These are phyloP conservation scores for Sisyra nigra DNA, from an alignment of 2,888 invertebrate species.

Conservation along the genomic window DNA sequence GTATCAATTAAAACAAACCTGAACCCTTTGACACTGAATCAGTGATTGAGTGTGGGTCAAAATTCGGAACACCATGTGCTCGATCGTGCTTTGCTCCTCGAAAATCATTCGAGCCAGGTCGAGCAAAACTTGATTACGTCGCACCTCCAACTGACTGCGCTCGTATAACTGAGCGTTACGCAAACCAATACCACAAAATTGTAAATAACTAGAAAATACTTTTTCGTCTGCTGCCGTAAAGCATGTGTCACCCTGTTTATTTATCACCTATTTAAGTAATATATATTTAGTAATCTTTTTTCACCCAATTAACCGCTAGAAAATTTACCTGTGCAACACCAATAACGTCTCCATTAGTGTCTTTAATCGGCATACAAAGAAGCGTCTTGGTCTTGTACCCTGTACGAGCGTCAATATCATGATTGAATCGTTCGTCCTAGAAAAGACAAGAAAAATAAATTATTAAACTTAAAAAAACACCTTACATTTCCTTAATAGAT, in stretches of 20 bases:
- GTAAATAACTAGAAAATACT: slow-evolving; percentile 82
- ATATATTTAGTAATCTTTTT: slow-evolving; percentile 9
- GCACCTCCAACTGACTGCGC: slow-evolving; percentile 86
- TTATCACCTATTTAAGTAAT: slow-evolving; percentile 50
- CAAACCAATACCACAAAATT: slow-evolving; percentile 91
- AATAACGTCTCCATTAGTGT: slow-evolving; percentile 85
- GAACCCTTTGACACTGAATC: slow-evolving; percentile 87
- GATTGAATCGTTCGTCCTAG: slow-evolving; percentile 80
- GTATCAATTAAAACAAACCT: slow-evolving; percentile 36
- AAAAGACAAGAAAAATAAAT: slow-evolving; percentile 15
- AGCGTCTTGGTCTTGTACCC: slow-evolving; percentile 86
- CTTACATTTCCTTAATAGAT: too few species aligned
- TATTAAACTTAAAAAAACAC: not conserved
- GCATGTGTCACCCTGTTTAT: slow-evolving; percentile 70
- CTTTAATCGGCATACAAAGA: slow-evolving; percentile 92
- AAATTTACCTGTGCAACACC: slow-evolving; percentile 81
- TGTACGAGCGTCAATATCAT: slow-evolving; percentile 83
- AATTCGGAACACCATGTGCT: slow-evolving; percentile 87
- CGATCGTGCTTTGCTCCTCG: slow-evolving; percentile 91
- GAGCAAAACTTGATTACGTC: slow-evolving; percentile 84
- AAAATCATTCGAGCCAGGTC: slow-evolving; percentile 94
- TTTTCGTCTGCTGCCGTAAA: slow-evolving; percentile 79
- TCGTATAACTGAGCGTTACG: slow-evolving; percentile 94
- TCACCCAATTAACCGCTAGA: not conserved
- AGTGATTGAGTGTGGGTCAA: slow-evolving; percentile 86